Evolutionary conservation across 1,140 invertebrate species (phyloP), one percentile per base, ranked within the genome.

Genomic region (Leptinotarsa defecta): DNA sequence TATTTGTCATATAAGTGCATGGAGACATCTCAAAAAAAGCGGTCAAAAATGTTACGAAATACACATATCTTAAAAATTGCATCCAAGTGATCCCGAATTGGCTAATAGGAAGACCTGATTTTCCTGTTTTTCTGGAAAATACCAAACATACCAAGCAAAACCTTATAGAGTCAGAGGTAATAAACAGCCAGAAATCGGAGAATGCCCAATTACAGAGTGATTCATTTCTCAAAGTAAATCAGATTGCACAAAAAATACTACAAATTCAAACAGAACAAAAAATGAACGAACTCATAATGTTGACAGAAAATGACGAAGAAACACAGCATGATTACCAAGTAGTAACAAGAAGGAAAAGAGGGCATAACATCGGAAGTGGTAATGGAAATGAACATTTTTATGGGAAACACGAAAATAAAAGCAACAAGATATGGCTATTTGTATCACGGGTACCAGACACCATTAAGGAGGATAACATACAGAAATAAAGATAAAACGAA

Each of bases 221-320:
- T 24, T 64, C 63, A 17, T 17, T 19, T 19, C 4, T 22, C 22
- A 64, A 64, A 64, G 63, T 64, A 13, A 19, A 64, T 64, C 63
- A 64, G 11, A 64, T 64, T 64, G 15, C 63, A 17, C 22, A 13
- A 17, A 64, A 64, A 64, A 64, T 64, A 64, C 63, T 64, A 13
- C 63, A 64, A 64, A 64, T 64, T 20, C 63, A 64, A 64, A 64
- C 63, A 19, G 63, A 64, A 64, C 62, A 8, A 17, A 64, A 64
- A 64, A 64, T 64, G 62, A 64, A 20, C 20, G 20, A 20, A 22
- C 0, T 22, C 22, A 22, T 22, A 22, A 22, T 22, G 22, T 22
- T 22, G 22, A 24, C 63, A 19, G 5, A 64, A 64, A 64, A 24
- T 11, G 19, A 19, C 19, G 63, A 20, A 20, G 24, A 22, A 64